Evolutionary conservation across 2,797 vertebrate species (phyloP).

Genomic region (Trachurus trachurus): DNA sequence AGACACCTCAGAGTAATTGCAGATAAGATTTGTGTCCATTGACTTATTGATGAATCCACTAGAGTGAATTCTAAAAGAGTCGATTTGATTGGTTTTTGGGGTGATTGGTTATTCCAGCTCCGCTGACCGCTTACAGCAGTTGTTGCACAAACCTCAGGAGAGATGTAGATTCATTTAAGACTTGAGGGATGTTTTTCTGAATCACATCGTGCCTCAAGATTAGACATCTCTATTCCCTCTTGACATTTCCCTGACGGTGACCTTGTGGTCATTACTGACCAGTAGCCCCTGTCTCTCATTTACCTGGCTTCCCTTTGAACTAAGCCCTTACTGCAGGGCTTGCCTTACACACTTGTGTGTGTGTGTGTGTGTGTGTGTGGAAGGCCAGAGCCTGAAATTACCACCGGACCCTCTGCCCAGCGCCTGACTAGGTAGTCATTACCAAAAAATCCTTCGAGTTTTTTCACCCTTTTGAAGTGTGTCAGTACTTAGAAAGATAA

Average conservation of each 20-base stretch:
- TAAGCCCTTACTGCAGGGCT: constrained; percentile 50
- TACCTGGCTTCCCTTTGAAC: constrained; percentile 72
- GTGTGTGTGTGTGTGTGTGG: constrained; percentile 42
- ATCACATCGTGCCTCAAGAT: constrained; percentile 20
- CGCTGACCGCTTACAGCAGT: neutral
- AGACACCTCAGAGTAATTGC: neutral
- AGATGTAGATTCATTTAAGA: constrained; percentile 23
- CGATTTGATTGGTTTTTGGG: neutral
- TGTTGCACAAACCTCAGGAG: constrained; percentile 9
- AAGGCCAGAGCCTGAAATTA: constrained; percentile 74
- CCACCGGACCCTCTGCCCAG: constrained; percentile 65
- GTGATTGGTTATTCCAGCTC: neutral
- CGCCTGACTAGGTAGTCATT: constrained; percentile 73
- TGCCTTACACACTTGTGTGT: constrained; percentile 35
- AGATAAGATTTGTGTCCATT: neutral
- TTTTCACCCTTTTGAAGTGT: constrained; percentile 78
- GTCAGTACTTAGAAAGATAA: constrained; percentile 77
- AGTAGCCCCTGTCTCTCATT: constrained; percentile 70
- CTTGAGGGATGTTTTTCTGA: constrained; percentile 28
- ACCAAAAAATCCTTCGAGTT: constrained; percentile 63
- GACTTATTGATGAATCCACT: neutral
- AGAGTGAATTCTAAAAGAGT: neutral
- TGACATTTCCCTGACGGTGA: constrained; percentile 46
- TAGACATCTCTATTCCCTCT: constrained; percentile 32
- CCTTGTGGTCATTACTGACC: constrained; percentile 61